phyloP scores from a whole-genome alignment of 2,888 invertebrate genomes.

The Limnephilus marmoratus region DNA sequence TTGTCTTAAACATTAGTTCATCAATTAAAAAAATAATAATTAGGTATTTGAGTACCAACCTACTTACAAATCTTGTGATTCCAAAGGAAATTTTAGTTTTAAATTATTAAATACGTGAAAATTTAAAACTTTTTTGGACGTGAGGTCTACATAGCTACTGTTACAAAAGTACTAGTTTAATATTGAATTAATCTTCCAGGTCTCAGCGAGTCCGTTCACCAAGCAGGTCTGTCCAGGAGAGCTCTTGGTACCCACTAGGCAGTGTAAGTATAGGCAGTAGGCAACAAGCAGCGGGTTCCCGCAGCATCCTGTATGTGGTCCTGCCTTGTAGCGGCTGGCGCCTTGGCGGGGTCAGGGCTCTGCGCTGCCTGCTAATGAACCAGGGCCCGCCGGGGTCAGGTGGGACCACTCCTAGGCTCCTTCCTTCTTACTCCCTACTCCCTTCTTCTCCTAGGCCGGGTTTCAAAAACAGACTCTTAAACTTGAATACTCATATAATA shows the following conservation, averaged over 20 bases:
- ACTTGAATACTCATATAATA: background rate
- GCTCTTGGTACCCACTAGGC: background rate
- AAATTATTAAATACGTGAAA: no score
- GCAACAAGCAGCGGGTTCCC: background rate
- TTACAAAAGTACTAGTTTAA: background rate
- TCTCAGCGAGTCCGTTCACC: background rate
- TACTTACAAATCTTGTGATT: no score
- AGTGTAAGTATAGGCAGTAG: background rate
- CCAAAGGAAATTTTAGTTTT: no score
- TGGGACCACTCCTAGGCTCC: background rate
- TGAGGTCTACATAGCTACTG: no score
- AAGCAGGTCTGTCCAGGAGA: background rate
- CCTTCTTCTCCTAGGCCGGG: background rate
- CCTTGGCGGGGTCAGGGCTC: constrained; percentile 31
- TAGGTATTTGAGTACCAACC: no score
- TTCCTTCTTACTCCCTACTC: background rate
- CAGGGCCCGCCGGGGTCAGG: constrained; percentile 19
- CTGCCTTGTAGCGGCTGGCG: constrained; percentile 21
- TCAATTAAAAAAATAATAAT: no score
- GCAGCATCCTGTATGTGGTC: constrained; percentile 29
- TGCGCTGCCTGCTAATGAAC: constrained; percentile 49
- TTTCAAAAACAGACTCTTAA: background rate
- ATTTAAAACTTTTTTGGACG: no score
- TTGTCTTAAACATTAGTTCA: no score
- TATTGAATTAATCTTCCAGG: background rate